phyloP scores from a whole-genome alignment of 2,797 vertebrate species.

The Chelon auratus region DNA sequence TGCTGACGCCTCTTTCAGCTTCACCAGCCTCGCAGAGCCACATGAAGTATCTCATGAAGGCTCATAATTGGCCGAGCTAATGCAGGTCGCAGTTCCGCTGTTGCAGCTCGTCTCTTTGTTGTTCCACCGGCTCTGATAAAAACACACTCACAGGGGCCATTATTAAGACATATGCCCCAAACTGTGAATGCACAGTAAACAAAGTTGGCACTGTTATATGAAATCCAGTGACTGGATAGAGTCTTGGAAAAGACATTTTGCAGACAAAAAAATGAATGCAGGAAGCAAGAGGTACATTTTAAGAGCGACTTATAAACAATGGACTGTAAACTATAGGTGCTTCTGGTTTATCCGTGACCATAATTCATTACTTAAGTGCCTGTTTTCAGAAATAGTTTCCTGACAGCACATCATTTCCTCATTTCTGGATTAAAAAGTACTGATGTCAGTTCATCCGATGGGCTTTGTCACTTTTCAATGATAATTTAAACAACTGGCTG shows the following conservation, averaged over 20 bases:
- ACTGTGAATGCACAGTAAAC: background rate
- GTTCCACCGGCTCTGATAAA: slow-evolving; percentile 50
- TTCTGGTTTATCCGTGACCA: background rate
- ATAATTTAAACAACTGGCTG: too few relatives aligned
- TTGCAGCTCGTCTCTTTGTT: slow-evolving; percentile 65
- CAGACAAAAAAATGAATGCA: too few relatives aligned
- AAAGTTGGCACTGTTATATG: background rate
- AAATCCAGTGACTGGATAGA: background rate
- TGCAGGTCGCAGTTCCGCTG: slow-evolving; percentile 56
- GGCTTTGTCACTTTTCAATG: too few relatives aligned
- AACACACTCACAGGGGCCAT: slow-evolving; percentile 48
- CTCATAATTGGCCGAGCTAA: slow-evolving; percentile 69
- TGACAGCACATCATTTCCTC: too few relatives aligned
- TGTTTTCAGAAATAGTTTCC: too few relatives aligned
- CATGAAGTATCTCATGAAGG: slow-evolving; percentile 50
- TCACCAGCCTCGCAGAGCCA: background rate
- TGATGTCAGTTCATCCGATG: too few relatives aligned
- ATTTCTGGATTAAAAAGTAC: too few relatives aligned
- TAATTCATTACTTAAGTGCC: background rate
- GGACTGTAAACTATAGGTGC: background rate
- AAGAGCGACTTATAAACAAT: background rate
- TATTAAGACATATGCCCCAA: slow-evolving; percentile 37
- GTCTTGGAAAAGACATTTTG: background rate
- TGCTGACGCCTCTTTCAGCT: slow-evolving; percentile 26
- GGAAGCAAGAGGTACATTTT: background rate